Percentiles rank a stretch among this genome's conserved stretches.
Conservation (phyloP, 2,113 vertebrate genomes). For the Sphaerodactylus townsendi region DNA sequence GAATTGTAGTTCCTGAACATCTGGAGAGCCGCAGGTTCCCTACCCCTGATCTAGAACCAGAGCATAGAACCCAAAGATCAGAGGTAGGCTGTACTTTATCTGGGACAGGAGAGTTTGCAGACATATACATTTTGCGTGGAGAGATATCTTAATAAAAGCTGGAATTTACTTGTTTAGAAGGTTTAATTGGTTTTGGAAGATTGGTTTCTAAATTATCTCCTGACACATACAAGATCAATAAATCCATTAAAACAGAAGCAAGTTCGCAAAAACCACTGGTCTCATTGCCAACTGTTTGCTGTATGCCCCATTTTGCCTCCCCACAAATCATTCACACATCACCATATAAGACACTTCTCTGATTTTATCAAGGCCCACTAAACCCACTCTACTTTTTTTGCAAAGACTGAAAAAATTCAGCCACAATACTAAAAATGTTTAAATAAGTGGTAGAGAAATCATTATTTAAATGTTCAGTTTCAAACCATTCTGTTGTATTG, state of each 20-base stretch:
- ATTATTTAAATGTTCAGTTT: not conserved
- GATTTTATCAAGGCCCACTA: not conserved
- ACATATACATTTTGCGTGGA: not conserved
- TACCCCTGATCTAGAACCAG: no score
- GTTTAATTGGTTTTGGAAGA: conserved; percentile 61
- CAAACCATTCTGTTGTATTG: not conserved
- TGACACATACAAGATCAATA: conserved; percentile 41
- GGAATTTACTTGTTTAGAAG: conserved; percentile 22
- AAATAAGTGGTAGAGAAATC: not conserved
- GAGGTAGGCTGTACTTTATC: not conserved
- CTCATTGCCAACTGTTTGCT: not conserved
- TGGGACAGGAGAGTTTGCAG: not conserved
- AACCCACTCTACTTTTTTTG: not conserved
- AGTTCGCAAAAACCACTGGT: not conserved
- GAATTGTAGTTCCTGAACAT: no score
- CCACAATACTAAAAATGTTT: not conserved
- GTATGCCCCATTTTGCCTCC: fast-evolving
- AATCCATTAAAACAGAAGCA: conserved; percentile 42
- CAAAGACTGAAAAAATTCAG: not conserved
- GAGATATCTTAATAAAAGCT: conserved; percentile 25
- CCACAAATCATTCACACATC: not conserved
- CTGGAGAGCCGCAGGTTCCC: no score
- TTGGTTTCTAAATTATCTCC: conserved; percentile 59
- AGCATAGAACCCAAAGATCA: not conserved
- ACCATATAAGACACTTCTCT: not conserved